Conservation (phyloP, 2,797 vertebrate genomes). For the Pseudomugil tenellus region DNA sequence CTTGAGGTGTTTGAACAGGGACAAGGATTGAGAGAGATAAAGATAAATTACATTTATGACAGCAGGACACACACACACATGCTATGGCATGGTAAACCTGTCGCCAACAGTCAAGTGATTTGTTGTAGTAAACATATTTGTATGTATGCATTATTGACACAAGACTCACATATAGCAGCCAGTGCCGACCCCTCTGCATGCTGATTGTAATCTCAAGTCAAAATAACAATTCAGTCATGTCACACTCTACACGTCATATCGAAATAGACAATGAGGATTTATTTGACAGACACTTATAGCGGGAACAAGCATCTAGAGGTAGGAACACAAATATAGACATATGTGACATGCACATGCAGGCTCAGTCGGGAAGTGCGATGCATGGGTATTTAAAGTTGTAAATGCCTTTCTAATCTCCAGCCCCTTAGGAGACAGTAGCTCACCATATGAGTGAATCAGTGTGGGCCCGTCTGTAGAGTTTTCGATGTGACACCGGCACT, state of each 20-base stretch:
- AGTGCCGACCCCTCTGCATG: constrained; percentile 57
- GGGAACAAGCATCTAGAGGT: constrained; percentile 35
- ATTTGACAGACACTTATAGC: constrained; percentile 68
- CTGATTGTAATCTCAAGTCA: constrained; percentile 72
- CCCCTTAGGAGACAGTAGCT: constrained; percentile 74
- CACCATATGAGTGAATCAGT: constrained; percentile 73
- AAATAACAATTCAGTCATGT: constrained; percentile 73
- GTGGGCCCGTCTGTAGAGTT: constrained; percentile 77
- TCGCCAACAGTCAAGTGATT: constrained; percentile 55
- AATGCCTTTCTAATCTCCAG: constrained; percentile 76
- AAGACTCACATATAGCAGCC: constrained; percentile 56
- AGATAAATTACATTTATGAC: constrained; percentile 51
- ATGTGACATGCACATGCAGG: constrained; percentile 33
- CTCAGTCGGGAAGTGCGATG: constrained; percentile 50
- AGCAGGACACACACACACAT: constrained; percentile 13
- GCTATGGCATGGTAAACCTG: constrained; percentile 53
- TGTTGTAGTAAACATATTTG: constrained; percentile 70
- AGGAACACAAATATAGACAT: constrained; percentile 51
- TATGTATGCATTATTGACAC: constrained; percentile 75
- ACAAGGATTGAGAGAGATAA: constrained; percentile 48
- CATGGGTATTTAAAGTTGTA: constrained; percentile 74
- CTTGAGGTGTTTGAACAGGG: constrained; percentile 59
- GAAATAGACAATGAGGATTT: constrained; percentile 44
- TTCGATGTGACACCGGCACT: constrained; percentile 77
- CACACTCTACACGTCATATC: constrained; percentile 68